Conservation (phyloP, 2,113 vertebrate genomes). For the Xyrauchen texanus region DNA sequence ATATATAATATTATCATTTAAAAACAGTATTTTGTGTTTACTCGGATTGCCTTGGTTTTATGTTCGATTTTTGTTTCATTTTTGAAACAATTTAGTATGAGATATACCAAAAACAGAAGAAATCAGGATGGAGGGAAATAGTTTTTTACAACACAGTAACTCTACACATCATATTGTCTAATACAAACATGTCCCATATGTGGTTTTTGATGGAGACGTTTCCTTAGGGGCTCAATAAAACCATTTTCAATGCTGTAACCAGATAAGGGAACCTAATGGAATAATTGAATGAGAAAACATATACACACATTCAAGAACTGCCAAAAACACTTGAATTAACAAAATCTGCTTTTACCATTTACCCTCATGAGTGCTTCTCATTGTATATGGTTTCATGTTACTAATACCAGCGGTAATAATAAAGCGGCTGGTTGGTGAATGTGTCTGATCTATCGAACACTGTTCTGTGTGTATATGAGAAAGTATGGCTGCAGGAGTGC, state of each 20-base stretch:
- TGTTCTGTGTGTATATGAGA: constrained; percentile 1
- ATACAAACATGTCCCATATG: neutral
- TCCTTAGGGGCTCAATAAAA: constrained; percentile 14
- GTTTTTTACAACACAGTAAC: too few relatives aligned
- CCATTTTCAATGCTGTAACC: constrained; percentile 8
- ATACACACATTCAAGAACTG: constrained; percentile 10
- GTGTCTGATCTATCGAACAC: constrained; percentile 5
- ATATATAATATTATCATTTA: too few relatives aligned
- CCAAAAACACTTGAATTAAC: constrained; percentile 3
- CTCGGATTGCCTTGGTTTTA: too few relatives aligned
- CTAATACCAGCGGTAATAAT: too few relatives aligned
- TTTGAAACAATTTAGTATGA: too few relatives aligned
- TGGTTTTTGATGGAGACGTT: neutral
- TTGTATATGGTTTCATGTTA: neutral
- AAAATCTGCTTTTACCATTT: constrained; percentile 16
- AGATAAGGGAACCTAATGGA: neutral
- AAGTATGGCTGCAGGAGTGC: constrained; percentile 7
- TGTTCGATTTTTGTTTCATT: too few relatives aligned
- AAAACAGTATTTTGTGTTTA: too few relatives aligned
- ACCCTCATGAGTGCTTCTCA: neutral
- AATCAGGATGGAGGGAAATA: too few relatives aligned
- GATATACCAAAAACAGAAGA: too few relatives aligned
- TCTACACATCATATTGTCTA: too few relatives aligned
- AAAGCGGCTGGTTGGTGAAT: neutral
- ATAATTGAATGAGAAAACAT: neutral